Evolutionary conservation across 2,797 vertebrate genomes (phyloP), one percentile per base, ranked within the genome.

Genomic region (Tarsius wallacei): DNA sequence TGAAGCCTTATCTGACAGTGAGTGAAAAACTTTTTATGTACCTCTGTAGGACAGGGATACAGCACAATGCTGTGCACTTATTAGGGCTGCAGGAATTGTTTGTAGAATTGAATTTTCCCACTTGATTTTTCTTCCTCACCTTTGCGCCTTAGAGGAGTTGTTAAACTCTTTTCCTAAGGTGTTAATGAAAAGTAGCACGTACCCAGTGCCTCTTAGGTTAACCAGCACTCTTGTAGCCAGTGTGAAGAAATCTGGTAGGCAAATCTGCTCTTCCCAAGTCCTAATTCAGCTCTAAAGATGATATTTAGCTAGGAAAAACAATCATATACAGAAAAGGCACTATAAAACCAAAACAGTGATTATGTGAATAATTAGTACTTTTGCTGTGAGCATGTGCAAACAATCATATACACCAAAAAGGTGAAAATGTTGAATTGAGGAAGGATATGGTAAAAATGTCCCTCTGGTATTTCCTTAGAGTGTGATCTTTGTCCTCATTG

Each of bases 261-360:
- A 88, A 95, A 66, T 42, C 47, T 80, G 3, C 10, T 90, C 3
- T 95, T 47, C n/a, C 36, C 42, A 80, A 83, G 24, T 42, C 83
- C 19, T 73, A 78, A 90, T 78, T 95, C 59, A 91, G 71, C 71
- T 94, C 76, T 94, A 59, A 84, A 92, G 76, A 76, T 12, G 64
- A 57, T 42, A 85, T 36, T 95, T 66, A 74, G n/a, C 64, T 76
- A 70, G 42, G 31, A 73, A 68, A 55, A 42, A 17, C 71, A 36
- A 57, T 57, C 57, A 63, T 28, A 61, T n/a, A 86, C 0, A 16
- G 68, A 91, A 83, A n/a, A 94, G 78, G 28, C 36, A 71, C 70
- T 82, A 36, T 78, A 95, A 89, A 86, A 71, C 28, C 15, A 77
- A 88, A 95, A 94, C 57, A 81, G 31, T 78, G 21, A 88, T 83